Evolutionary conservation across 2,888 invertebrate species (phyloP), one percentile per base, ranked within the genome.

Genomic region (Byasa hedistus): DNA sequence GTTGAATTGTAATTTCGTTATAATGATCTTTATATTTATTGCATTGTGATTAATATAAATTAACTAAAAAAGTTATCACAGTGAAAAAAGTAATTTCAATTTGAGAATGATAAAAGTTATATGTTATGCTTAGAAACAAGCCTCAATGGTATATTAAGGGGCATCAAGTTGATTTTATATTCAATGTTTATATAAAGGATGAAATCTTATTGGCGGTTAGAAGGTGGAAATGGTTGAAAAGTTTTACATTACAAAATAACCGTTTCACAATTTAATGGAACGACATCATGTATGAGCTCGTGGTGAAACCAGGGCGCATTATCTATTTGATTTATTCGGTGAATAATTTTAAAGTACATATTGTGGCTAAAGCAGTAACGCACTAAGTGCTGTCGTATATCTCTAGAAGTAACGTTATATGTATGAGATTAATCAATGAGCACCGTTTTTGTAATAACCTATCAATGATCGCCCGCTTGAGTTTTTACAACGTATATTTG

Each of bases 251-350:
- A 64, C 64, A 61, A 64, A 67, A 67, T 57, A 58, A 67, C 63
- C 67, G 67, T 67, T 67, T 67, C 67, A 67, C 67, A 67, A 67
- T 64, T 39, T 64, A 67, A 67, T 67, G 64, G 60, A 67, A 57
- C 56, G 67, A 64, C 57, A 66, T 57, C 66, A 17, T 23, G n/a
- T 48, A 58, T 54, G 66, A 59, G 61, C n/a, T 27, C 23, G 59
- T 67, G 58, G 67, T 67, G 67, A 64, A 67, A 67, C 64, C 64
- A 64, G 64, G 67, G 67, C 67, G 67, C 60, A 24, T 15, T 67
- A 67, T 67, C 67, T 67, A 17, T 51, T 67, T 67, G 67, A 67
- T 67, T 67, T 67, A 67, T 67, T 52, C 51, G 60, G 64, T 67
- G 60, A 64, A 67, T 67, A 64, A 64, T 67, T 67, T 64, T 57